phyloP scores from a whole-genome alignment of 2,797 vertebrate species.

The Enteromius thamalakanensis region DNA sequence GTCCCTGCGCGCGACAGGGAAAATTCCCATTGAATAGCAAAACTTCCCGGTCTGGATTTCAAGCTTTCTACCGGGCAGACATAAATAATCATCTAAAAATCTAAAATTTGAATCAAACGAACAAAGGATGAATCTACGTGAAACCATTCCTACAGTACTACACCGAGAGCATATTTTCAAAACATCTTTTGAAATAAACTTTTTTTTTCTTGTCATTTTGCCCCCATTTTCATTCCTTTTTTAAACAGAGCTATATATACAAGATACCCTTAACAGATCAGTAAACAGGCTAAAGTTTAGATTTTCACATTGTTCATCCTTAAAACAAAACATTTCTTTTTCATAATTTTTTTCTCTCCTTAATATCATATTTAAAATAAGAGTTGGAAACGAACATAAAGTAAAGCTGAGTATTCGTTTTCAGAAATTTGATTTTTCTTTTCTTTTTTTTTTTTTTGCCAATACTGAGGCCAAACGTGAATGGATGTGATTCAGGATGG shows the following conservation, averaged over 20 bases:
- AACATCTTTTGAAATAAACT: constrained; percentile 94
- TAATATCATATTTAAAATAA: constrained; percentile 49
- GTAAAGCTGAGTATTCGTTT: constrained; percentile 44
- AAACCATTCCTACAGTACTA: constrained; percentile 96
- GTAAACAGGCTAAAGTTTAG: constrained; percentile 70
- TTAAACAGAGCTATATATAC: constrained; percentile 90
- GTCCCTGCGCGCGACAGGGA: constrained; percentile 82
- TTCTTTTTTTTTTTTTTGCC: not conserved
- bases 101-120: constrained; percentile 90
- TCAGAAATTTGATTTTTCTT: constrained; percentile 18
- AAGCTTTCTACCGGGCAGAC: constrained; percentile 85
- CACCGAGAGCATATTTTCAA: constrained; percentile 96
- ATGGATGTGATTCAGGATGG: constrained; percentile 49
- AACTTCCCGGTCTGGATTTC: constrained; percentile 82
- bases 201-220: constrained; percentile 78
- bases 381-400: constrained; percentile 34
- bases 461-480: constrained; percentile 21
- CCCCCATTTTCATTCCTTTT: constrained; percentile 60
- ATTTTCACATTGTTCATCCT: constrained; percentile 62
- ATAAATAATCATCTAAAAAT: constrained; percentile 98
- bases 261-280: constrained; percentile 90
- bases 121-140: constrained; percentile 93
- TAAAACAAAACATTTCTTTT: constrained; percentile 57
- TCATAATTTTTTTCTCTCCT: constrained; percentile 24
- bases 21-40: constrained; percentile 89